Base-by-base conservation (phyloP, 2,797 vertebrate genomes). In the Periparus ater region DNA sequence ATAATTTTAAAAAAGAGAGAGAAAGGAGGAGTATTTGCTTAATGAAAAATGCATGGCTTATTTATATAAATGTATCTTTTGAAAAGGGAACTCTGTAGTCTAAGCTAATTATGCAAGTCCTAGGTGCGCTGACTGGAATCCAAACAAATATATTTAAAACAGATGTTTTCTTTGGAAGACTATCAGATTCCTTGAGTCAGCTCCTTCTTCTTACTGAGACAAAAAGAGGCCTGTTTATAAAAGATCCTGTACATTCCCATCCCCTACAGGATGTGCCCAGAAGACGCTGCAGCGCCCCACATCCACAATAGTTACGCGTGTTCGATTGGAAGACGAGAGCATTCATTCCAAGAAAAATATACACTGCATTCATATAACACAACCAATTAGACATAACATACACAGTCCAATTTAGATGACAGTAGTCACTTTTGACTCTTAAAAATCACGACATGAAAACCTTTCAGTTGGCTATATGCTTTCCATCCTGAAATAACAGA, bases 151-250 rank as follows among this genome's bases (percentile, higher is more conserved):
- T 89, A 95, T 96, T 97, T 96, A 96, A 95, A 97, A 79, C 84
- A 95, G 96, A 77, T 98, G 96, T 98, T 98, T 98, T 97, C 95
- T 97, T 98, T 98, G 97, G 97, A 97, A 65, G 42, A 93, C 26
- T 82, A 54, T 93, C 92, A 93, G 95, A 86, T 96, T 96, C 92
- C 95, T 90, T 96, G 80, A 90, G 96, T 96, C 79, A 73, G 93
- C 81, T 96, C 88, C 82, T 97, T 97, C 95, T 98, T 80, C 94
- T 90, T 54, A 29, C n/a, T 75, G 79, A 74, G 40, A 96, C 93
- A 97, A 93, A 84, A 83, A 91, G 81, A 65, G 27, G 71, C 74
- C 72, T 96, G 86, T 96, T 91, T 88, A 83, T 78, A 68, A 71
- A 65, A 72, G 86, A 93, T 66, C 81, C 74, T 73, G 38, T 25